These are phyloP conservation scores for Aplocera efformata DNA, from an alignment of 2,888 invertebrate species.

Conservation along the genomic window DNA sequence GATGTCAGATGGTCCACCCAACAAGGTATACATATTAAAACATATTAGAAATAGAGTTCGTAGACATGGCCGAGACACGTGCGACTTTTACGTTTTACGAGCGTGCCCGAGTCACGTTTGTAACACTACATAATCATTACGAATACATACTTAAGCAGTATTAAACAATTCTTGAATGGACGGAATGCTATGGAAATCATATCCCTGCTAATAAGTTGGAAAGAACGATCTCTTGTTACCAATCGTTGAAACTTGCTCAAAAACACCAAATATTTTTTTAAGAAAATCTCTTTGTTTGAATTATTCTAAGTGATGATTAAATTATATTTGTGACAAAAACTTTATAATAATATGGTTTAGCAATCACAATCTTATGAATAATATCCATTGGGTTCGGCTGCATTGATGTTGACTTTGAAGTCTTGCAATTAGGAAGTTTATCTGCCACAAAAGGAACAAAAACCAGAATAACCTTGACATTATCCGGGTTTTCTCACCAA, in stretches of 20 bases:
- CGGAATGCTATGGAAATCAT: conserved; percentile 5
- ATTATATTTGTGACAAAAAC: background rate
- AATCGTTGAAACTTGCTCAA: background rate
- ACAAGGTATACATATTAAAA: background rate
- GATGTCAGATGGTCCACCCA: background rate
- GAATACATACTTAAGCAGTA: conserved; percentile 18
- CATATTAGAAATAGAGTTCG: conserved; percentile 20
- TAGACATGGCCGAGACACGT: conserved; percentile 33
- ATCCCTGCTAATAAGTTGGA: no score
- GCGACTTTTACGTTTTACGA: conserved; percentile 31
- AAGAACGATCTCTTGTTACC: background rate
- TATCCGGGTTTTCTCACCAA: conserved; percentile 32
- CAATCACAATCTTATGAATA: no score
- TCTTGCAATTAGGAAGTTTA: conserved; percentile 26
- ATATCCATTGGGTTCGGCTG: no score
- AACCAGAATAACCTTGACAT: conserved; percentile 27
- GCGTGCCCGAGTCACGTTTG: conserved; percentile 36
- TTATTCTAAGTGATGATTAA: background rate
- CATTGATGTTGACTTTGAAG: conserved; percentile 16
- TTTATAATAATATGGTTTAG: background rate
- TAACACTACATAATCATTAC: conserved; percentile 32
- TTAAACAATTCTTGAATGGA: conserved; percentile 25
- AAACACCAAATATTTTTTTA: no score
- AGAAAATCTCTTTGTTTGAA: background rate
- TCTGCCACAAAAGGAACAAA: conserved; percentile 28